Conservation (phyloP, 37 sponge, comb jelly and placozoan genomes). For the Axinella damicornis region DNA sequence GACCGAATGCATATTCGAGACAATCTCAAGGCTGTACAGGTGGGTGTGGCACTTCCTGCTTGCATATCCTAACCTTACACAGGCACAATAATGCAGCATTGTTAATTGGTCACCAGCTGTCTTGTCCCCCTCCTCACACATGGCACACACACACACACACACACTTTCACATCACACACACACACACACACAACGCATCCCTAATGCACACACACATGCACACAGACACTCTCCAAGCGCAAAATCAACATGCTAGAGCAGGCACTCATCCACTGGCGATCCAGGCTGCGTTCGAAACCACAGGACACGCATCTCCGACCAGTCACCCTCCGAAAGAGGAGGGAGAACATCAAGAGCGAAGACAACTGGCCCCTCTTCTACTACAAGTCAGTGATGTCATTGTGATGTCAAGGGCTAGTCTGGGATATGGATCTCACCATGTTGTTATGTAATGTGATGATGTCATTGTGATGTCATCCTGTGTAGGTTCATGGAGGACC, state of each 20-base stretch:
- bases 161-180: not conserved
- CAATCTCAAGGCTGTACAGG: slow-evolving; percentile 92
- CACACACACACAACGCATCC: slow-evolving; percentile 45
- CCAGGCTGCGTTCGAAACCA: slow-evolving; percentile 84
- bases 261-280: slow-evolving; percentile 93
- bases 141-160: not conserved
- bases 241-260: slow-evolving; percentile 76
- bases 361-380: slow-evolving; percentile 97
- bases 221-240: slow-evolving; percentile 60
- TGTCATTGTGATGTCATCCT: not conserved
- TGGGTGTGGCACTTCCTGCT: not conserved
- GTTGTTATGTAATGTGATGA: no score
- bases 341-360: slow-evolving; percentile 88
- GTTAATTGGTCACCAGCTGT: no score
- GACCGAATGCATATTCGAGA: slow-evolving; percentile 94
- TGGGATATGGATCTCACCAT: no score
- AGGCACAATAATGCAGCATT: no score
- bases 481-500: slow-evolving; percentile 92
- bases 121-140: not conserved
- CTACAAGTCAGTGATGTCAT: slow-evolving; percentile 64
- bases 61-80: no score
- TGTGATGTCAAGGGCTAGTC: no score
- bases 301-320: slow-evolving; percentile 45
- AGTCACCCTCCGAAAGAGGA: slow-evolving; percentile 85
- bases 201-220: not conserved